Evolutionary conservation across 2,113 vertebrate genomes (phyloP).

Genomic region (Jaculus jaculus): DNA sequence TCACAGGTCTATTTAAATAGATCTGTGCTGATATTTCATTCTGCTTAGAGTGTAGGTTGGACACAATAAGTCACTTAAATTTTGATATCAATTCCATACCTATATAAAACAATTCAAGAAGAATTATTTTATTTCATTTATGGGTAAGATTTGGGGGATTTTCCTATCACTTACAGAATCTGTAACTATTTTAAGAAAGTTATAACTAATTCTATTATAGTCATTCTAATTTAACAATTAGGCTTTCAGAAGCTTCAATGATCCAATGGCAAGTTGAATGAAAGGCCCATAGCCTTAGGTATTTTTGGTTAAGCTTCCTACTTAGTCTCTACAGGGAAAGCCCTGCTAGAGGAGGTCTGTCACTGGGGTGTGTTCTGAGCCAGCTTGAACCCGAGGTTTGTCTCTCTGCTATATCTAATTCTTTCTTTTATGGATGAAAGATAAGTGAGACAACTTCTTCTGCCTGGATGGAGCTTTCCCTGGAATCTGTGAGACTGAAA

Average conservation of each 20-base stretch:
- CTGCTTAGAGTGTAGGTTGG: not conserved
- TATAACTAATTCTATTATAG: not conserved
- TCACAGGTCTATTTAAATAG: constrained; percentile 9
- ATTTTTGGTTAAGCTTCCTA: too few relatives aligned
- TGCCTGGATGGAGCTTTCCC: too few relatives aligned
- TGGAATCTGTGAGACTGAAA: too few relatives aligned
- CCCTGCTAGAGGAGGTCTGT: too few relatives aligned
- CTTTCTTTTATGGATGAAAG: too few relatives aligned
- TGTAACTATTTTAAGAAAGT: not conserved
- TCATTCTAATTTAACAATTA: not conserved
- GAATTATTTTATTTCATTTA: not conserved
- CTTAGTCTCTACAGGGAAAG: too few relatives aligned
- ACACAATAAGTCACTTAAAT: not conserved
- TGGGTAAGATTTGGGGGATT: not conserved
- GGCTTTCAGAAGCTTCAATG: not conserved
- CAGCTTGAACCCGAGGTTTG: too few relatives aligned
- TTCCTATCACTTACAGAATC: not conserved
- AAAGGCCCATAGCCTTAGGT: too few relatives aligned
- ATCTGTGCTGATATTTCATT: not conserved
- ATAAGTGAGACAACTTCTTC: too few relatives aligned
- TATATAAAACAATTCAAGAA: not conserved
- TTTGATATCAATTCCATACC: not conserved
- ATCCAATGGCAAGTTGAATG: too few relatives aligned
- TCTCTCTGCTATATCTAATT: too few relatives aligned
- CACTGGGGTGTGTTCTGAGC: too few relatives aligned